These are phyloP conservation scores for Aix galericulata DNA, from an alignment of 2,113 vertebrate genomes.

Conservation along the genomic window DNA sequence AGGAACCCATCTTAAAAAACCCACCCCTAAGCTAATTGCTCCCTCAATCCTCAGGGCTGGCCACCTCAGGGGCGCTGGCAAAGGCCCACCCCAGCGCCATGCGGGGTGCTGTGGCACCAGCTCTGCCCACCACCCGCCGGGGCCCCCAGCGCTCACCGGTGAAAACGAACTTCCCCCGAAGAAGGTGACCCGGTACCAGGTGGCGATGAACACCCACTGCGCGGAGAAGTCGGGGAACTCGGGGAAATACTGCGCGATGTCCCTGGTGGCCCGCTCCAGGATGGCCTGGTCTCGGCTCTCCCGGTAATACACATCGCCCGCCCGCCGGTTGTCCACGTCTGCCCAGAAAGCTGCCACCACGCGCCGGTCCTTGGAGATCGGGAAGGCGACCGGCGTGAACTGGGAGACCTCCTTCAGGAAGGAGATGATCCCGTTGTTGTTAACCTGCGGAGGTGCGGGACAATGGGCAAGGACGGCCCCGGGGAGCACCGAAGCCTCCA, in stretches of 20 bases:
- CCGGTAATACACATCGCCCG: conserved; percentile 88
- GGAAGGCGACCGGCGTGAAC: conserved; percentile 95
- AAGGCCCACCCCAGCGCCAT: background rate
- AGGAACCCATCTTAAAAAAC: background rate
- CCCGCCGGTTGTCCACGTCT: conserved; percentile 92
- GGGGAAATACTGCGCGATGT: conserved; percentile 86
- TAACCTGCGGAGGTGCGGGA: conserved; percentile 80
- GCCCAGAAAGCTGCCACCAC: conserved; percentile 98
- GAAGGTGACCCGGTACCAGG: conserved; percentile 95
- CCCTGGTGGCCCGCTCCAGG: conserved; percentile 81
- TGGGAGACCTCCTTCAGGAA: conserved; percentile 97
- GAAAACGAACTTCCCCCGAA: conserved; percentile 90
- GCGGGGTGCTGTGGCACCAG: background rate
- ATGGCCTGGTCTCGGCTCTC: conserved; percentile 83
- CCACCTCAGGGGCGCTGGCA: background rate
- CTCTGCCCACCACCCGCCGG: background rate
- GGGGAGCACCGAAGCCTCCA: background rate
- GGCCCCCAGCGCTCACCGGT: conserved; percentile 81
- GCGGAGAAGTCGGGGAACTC: conserved; percentile 86
- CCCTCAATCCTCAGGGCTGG: background rate
- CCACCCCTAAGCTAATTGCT: background rate
- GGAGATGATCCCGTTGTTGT: conserved; percentile 97
- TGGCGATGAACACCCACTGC: conserved; percentile 90
- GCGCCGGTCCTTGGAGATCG: conserved; percentile 93
- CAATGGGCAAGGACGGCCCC: background rate